phyloP scores from a whole-genome alignment of 2,113 vertebrate genomes.

The Cygnus atratus region DNA sequence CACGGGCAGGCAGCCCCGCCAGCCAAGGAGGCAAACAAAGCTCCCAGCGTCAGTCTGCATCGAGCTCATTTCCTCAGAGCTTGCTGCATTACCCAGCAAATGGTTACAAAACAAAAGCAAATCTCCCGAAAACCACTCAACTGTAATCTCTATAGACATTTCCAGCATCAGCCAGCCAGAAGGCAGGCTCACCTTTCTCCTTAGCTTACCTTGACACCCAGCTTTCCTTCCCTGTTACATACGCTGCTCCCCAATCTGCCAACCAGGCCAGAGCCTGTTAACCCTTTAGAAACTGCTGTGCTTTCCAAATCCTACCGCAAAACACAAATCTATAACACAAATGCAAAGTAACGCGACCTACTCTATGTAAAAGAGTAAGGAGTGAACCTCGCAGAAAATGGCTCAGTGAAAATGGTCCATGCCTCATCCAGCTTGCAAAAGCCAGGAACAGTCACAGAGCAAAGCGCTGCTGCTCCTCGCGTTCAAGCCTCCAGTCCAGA shows the following conservation, averaged over 20 bases:
- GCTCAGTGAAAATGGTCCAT: rapidly evolving
- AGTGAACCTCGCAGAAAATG: not conserved
- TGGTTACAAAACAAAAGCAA: not conserved
- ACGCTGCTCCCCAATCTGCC: not conserved
- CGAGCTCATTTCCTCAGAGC: not conserved
- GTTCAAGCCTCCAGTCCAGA: not conserved
- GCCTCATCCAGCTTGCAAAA: not conserved
- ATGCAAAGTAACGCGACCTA: not conserved
- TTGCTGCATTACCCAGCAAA: not conserved
- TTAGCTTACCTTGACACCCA: not conserved
- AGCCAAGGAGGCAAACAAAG: not conserved
- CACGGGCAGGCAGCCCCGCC: not conserved
- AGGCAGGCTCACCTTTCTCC: not conserved
- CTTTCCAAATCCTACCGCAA: not conserved
- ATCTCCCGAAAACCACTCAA: not conserved
- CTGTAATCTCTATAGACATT: not conserved
- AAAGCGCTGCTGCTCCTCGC: not conserved
- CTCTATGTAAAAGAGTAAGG: not conserved
- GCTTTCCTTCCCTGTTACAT: not conserved
- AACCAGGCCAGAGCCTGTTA: not conserved
- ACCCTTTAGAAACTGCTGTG: not conserved
- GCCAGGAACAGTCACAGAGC: not conserved
- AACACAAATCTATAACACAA: rapidly evolving
- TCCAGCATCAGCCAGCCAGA: not conserved
- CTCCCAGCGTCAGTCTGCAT: not conserved